These are phyloP conservation scores for Clarias macrocephalus DNA, from an alignment of 2,113 vertebrate species.

Conservation along the genomic window DNA sequence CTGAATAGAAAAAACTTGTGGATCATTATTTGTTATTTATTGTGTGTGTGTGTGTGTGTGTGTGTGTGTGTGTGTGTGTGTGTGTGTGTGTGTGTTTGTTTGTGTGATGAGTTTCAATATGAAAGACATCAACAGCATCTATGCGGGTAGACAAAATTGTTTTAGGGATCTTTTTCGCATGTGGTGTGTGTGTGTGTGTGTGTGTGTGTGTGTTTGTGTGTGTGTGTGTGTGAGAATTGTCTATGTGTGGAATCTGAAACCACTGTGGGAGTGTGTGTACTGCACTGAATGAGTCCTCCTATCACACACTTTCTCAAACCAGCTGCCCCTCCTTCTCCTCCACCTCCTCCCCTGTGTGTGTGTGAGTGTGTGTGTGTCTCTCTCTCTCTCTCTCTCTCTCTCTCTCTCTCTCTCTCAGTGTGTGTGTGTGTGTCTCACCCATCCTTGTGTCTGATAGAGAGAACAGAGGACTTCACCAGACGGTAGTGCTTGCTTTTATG, in stretches of 20 bases:
- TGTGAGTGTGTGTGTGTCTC: constrained; percentile 46
- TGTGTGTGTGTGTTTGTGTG: constrained; percentile 6
- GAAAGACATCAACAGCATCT: neutral
- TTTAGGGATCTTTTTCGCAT: neutral
- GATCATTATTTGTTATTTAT: neutral
- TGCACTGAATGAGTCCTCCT: constrained; percentile 33
- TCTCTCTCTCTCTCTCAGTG: constrained; percentile 27
- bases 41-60: neutral
- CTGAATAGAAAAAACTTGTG: neutral
- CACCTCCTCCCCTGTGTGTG: constrained; percentile 40
- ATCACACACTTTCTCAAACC: constrained; percentile 67
- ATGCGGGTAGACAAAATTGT: constrained; percentile 1
- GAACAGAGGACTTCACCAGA: constrained; percentile 33
- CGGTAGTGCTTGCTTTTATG: neutral
- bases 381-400: constrained; percentile 33
- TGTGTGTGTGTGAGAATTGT: constrained; percentile 41
- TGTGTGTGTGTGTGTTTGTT: neutral
- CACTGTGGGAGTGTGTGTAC: constrained; percentile 35
- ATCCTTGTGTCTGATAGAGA: constrained; percentile 32
- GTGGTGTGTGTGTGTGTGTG: constrained; percentile 12
- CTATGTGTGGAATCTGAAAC: constrained; percentile 56
- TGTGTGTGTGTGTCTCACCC: neutral
- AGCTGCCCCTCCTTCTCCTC: constrained; percentile 25
- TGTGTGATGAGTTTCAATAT: neutral
- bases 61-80: neutral